phyloP scores from a whole-genome alignment of 2,888 invertebrate species.

The Psococerastis gibbosa region DNA sequence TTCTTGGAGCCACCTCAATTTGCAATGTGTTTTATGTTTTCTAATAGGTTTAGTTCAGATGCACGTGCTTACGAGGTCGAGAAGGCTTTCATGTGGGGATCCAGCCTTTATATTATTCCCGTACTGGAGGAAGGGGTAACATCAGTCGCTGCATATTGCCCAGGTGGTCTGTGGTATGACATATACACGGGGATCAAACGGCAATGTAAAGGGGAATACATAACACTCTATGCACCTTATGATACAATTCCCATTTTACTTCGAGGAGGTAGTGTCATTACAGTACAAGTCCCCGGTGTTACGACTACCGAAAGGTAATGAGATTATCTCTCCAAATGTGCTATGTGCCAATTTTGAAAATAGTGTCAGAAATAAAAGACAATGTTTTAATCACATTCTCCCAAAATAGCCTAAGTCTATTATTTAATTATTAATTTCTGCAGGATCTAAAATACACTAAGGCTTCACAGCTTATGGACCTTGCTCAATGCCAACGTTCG shows the following conservation, averaged over 20 bases:
- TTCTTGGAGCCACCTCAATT: too few relatives aligned
- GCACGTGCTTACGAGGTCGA: slow-evolving; percentile 43
- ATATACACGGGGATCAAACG: slow-evolving; percentile 29
- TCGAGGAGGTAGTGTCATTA: slow-evolving; percentile 52
- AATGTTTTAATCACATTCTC: too few relatives aligned
- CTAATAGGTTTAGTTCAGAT: slow-evolving; percentile 42
- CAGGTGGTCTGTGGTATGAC: slow-evolving; percentile 48
- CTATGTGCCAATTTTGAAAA: too few relatives aligned
- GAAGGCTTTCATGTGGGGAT: slow-evolving; percentile 59
- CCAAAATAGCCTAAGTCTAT: too few relatives aligned
- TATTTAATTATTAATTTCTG: too few relatives aligned
- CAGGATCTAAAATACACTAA: too few relatives aligned
- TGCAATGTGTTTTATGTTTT: too few relatives aligned
- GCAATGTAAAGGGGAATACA: slow-evolving; percentile 29
- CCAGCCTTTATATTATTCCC: slow-evolving; percentile 51
- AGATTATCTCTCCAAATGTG: too few relatives aligned
- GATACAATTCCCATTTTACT: slow-evolving; percentile 42
- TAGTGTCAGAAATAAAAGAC: too few relatives aligned
- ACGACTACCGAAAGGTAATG: slow-evolving; percentile 38
- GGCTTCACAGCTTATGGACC: too few relatives aligned
- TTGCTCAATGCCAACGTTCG: too few relatives aligned
- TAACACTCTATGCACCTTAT: slow-evolving; percentile 34
- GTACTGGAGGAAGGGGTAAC: slow-evolving; percentile 36
- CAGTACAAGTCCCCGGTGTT: slow-evolving; percentile 39
- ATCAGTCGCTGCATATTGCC: slow-evolving; percentile 37